Conservation (phyloP, 92 coral and sea anemone species). For the Blastomussa wellsi region DNA sequence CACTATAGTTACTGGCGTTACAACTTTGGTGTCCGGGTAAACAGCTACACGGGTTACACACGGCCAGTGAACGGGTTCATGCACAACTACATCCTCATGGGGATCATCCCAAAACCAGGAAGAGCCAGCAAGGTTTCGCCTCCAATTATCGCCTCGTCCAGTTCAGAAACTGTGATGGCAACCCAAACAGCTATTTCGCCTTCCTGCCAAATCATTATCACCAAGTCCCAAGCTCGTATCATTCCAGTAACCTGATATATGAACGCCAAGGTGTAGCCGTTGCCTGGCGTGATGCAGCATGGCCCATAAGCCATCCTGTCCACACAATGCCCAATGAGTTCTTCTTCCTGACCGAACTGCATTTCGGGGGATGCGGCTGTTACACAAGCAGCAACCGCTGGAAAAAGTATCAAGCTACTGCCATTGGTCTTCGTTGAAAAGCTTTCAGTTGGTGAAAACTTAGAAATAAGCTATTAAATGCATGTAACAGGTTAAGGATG, state of each 20-base stretch:
- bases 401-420: background rate
- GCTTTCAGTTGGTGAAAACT: background rate
- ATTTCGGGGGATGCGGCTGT: conserved; percentile 9
- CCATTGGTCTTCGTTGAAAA: background rate
- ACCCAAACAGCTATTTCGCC: conserved; percentile 67
- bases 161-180: conserved; percentile 54
- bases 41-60: conserved; percentile 51
- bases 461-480: background rate
- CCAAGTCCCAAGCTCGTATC: background rate
- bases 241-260: background rate
- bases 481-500: background rate
- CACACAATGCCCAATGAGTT: background rate
- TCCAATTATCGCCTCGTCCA: conserved; percentile 40
- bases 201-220: conserved; percentile 57
- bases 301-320: background rate
- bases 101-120: conserved; percentile 28
- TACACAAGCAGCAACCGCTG: conserved; percentile 5
- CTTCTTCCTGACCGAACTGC: conserved; percentile 7
- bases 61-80: background rate
- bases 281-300: background rate
- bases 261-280: conserved; percentile 5
- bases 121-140: conserved; percentile 45
- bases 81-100: background rate
- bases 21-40: conserved; percentile 31
- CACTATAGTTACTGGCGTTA: background rate